Evolutionary conservation across 2,113 vertebrate genomes (phyloP).

Genomic region (Sclerurus mexicanus): DNA sequence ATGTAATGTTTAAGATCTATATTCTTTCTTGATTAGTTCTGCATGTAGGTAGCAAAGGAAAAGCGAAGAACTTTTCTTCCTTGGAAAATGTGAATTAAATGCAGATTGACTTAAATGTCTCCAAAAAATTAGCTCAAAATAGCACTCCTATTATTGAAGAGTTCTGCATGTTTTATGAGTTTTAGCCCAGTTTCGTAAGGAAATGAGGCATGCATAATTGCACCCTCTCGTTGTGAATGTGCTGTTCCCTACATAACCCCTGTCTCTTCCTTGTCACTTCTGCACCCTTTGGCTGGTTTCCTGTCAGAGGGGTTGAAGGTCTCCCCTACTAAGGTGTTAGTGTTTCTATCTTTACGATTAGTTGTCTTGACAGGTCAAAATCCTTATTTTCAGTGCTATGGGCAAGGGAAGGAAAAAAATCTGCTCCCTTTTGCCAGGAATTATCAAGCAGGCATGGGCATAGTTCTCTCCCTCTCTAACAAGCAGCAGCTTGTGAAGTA

Average conservation of each 20-base stretch:
- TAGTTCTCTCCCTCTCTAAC: not conserved
- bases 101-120: not conserved
- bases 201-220: not conserved
- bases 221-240: not conserved
- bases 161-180: constrained; percentile 25
- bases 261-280: not conserved
- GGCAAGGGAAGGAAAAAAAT: not conserved
- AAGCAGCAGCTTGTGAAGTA: not conserved
- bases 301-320: not conserved
- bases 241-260: not conserved
- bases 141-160: not conserved
- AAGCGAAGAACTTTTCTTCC: not conserved
- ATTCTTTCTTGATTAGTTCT: not conserved
- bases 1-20: not conserved
- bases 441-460: rapidly evolving
- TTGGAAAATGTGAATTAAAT: not conserved
- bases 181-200: not conserved
- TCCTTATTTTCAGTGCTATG: rapidly evolving
- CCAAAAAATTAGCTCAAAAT: not conserved
- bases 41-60: not conserved
- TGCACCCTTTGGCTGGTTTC: not conserved
- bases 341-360: rapidly evolving
- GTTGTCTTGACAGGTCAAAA: not conserved
- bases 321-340: rapidly evolving
- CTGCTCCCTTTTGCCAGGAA: not conserved